Conservation (phyloP, 1,140 invertebrate genomes). For the Venustaconcha ellipsiformis region DNA sequence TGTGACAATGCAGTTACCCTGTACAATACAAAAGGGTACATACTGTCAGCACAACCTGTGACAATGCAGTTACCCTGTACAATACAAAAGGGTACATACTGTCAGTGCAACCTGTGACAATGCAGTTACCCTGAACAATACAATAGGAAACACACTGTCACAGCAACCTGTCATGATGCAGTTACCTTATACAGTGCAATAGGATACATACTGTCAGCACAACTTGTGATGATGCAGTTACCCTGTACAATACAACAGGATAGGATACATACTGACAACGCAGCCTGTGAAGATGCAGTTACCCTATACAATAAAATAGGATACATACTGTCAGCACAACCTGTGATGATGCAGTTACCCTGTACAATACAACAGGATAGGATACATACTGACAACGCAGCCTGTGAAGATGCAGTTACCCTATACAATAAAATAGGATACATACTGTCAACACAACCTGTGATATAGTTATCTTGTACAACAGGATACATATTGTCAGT, state of each 20-base stretch:
- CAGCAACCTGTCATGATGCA: constrained; percentile 52
- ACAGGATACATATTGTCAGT: constrained; percentile 30
- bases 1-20: constrained; percentile 50
- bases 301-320: background rate
- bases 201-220: constrained; percentile 37
- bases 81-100: constrained; percentile 1
- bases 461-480: constrained; percentile 46
- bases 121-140: constrained; percentile 36
- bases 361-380: constrained; percentile 5
- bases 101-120: constrained; percentile 56
- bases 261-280: too few species aligned
- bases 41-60: constrained; percentile 52
- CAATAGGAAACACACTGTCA: constrained; percentile 26
- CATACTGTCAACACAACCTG: constrained; percentile 50
- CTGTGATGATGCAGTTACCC: constrained; percentile 49
- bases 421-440: too few species aligned
- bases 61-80: constrained; percentile 47
- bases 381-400: too few species aligned
- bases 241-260: constrained; percentile 24
- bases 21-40: background rate
- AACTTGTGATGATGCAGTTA: constrained; percentile 49
- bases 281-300: too few species aligned
- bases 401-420: too few species aligned
- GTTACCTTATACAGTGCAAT: constrained; percentile 33
- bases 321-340: constrained; percentile 45